Evolutionary conservation across 2,888 invertebrate genomes (phyloP).

Genomic region (Ochropacha duplaris): DNA sequence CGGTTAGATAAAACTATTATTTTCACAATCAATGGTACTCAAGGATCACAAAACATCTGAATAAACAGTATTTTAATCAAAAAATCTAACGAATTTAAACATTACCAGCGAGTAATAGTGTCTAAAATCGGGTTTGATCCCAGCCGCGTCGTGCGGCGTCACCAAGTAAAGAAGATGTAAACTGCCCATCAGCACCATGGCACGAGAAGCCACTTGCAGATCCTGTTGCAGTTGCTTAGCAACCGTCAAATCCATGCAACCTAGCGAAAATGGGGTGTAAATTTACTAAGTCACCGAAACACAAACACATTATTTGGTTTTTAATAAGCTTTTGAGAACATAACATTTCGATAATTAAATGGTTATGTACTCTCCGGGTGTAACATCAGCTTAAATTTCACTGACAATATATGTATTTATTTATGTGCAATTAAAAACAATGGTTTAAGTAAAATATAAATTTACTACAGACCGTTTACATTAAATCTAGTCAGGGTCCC

Average conservation of each 20-base stretch:
- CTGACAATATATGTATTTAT: too few species aligned
- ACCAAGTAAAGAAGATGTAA: conserved; percentile 95
- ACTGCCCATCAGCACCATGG: conserved; percentile 90
- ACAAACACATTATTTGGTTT: too few species aligned
- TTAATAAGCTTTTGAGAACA: too few species aligned
- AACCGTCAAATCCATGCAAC: conserved; percentile 89
- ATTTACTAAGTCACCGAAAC: too few species aligned
- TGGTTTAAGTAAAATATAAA: not conserved
- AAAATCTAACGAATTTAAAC: conserved; percentile 7
- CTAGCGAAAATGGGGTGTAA: conserved; percentile 55
- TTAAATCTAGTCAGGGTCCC: not conserved
- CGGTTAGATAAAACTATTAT: too few species aligned
- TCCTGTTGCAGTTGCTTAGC: conserved; percentile 90
- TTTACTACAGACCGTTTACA: not conserved
- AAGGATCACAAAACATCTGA: too few species aligned
- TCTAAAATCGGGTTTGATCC: conserved; percentile 75
- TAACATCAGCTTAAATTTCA: too few species aligned
- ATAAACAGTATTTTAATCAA: too few species aligned
- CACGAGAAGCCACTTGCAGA: conserved; percentile 86
- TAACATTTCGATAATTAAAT: too few species aligned
- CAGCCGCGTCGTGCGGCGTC: conserved; percentile 88
- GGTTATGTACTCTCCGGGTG: too few species aligned
- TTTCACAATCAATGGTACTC: too few species aligned
- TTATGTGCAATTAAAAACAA: too few species aligned
- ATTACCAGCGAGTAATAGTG: conserved; percentile 85